A percentile compares a stretch with the other conserved stretches of the same genome.
Conservation (phyloP, 2,888 invertebrate genomes). For the Andrena fulva region DNA sequence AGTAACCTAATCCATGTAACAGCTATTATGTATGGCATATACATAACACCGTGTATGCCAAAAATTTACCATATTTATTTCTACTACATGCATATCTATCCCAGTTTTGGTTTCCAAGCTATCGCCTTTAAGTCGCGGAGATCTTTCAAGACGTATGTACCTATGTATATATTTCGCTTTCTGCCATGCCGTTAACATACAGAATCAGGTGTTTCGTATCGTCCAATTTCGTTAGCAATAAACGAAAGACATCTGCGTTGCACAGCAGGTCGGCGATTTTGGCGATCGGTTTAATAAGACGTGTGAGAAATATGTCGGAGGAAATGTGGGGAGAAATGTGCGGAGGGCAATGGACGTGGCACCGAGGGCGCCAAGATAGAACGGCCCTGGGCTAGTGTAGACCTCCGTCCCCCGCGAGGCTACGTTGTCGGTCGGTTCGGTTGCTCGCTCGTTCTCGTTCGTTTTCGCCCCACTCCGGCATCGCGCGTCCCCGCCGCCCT, state of each 20-base stretch:
- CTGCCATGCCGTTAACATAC: constrained; percentile 27
- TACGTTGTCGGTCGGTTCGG: constrained; percentile 62
- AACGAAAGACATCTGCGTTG: background rate
- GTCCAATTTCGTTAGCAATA: background rate
- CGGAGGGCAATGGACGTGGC: constrained; percentile 32
- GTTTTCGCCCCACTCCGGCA: constrained; percentile 56
- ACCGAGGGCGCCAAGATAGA: constrained; percentile 31
- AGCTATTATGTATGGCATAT: background rate
- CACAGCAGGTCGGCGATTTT: background rate
- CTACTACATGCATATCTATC: constrained; percentile 1
- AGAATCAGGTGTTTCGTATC: constrained; percentile 3
- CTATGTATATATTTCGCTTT: constrained; percentile 35
- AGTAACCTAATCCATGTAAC: background rate
- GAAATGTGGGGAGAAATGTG: constrained; percentile 20
- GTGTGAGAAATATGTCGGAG: background rate
- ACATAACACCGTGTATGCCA: background rate
- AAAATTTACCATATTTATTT: background rate
- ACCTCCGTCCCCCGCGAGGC: constrained; percentile 74
- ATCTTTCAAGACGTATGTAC: constrained; percentile 61
- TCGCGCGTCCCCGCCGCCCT: constrained; percentile 43
- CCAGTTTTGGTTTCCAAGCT: constrained; percentile 36
- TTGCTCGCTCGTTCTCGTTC: constrained; percentile 63
- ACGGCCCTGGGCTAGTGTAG: constrained; percentile 79
- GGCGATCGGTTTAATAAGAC: background rate
- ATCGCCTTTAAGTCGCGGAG: constrained; percentile 72